These are phyloP conservation scores for Ciconia nigra DNA, from an alignment of 2,797 vertebrate genomes.

Conservation along the genomic window DNA sequence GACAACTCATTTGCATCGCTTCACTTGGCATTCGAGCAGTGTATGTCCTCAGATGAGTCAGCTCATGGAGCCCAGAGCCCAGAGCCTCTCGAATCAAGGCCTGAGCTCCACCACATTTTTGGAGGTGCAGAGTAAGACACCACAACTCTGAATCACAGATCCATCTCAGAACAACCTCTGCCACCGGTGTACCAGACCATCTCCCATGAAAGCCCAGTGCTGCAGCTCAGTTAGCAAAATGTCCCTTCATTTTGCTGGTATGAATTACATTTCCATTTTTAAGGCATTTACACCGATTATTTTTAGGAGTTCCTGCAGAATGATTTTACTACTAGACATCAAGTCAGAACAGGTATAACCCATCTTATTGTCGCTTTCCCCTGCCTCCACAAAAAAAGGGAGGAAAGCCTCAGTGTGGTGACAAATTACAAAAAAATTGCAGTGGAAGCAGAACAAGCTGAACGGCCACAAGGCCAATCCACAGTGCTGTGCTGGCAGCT, in stretches of 20 bases:
- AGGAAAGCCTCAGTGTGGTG: background rate
- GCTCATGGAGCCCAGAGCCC: background rate
- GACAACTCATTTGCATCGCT: background rate
- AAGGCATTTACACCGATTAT: background rate
- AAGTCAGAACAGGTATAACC: background rate
- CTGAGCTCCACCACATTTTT: background rate
- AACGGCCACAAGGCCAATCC: background rate
- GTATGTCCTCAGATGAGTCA: background rate
- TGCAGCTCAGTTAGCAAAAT: background rate
- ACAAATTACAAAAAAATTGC: background rate
- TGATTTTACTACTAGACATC: background rate
- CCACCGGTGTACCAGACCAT: background rate
- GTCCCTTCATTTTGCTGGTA: background rate
- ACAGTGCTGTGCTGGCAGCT: background rate
- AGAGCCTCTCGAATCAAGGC: background rate
- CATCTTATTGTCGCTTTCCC: background rate
- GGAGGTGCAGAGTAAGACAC: background rate
- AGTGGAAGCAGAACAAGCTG: background rate
- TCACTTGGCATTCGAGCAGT: background rate
- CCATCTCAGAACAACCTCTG: background rate
- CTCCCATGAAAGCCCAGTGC: background rate
- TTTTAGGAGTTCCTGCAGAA: slow-evolving; percentile 51
- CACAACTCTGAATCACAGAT: background rate
- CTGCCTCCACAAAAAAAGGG: background rate
- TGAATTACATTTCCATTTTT: background rate